Conservation (phyloP, 2,888 invertebrate species). For the Notodonta dromedarius region DNA sequence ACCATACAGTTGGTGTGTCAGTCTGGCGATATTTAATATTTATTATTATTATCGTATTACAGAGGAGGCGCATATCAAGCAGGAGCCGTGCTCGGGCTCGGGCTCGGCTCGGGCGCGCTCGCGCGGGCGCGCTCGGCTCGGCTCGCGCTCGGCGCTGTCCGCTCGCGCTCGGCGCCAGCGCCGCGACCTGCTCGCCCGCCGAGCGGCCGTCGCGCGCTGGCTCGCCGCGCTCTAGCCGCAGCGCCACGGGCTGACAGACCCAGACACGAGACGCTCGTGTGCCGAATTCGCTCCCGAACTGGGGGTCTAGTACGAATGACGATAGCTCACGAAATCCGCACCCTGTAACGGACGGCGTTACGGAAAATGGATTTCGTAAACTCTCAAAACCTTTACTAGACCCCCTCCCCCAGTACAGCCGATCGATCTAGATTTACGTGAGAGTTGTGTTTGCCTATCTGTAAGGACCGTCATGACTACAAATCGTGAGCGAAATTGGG, state of each 20-base stretch:
- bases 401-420: too few relatives aligned
- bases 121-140: conserved; percentile 9
- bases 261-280: neutral
- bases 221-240: conserved; percentile 10
- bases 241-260: conserved; percentile 12
- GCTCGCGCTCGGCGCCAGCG: conserved; percentile 17
- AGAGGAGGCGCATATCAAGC: conserved; percentile 62
- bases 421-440: too few relatives aligned
- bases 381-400: neutral
- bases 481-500: neutral
- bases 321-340: neutral
- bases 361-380: neutral
- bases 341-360: neutral
- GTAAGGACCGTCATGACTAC: neutral
- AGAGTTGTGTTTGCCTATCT: neutral
- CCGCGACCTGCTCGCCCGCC: conserved; percentile 18
- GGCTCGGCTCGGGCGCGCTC: conserved; percentile 21
- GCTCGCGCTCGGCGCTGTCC: neutral
- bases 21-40: too few relatives aligned
- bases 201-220: conserved; percentile 13
- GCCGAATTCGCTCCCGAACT: neutral
- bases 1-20: too few relatives aligned
- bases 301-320: neutral
- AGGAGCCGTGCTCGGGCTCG: conserved; percentile 32
- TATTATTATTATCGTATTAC: conserved; percentile 22